Conservation (phyloP, 1,140 invertebrate species). For the Lasaia peninsularis region DNA sequence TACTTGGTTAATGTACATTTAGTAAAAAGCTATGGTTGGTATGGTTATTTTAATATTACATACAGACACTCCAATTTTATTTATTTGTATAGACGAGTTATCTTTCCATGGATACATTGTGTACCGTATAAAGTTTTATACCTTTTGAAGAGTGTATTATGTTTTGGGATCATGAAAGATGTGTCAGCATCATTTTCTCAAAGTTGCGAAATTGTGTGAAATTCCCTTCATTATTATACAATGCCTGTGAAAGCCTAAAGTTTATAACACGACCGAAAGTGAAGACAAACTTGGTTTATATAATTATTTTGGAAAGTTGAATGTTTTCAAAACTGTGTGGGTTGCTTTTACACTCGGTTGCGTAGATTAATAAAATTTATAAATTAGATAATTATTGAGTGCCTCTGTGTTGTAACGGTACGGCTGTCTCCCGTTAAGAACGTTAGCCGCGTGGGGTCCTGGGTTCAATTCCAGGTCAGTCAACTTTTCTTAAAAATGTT, state of each 20-base stretch:
- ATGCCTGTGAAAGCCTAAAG: slow-evolving; percentile 1
- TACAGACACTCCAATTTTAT: too few relatives aligned
- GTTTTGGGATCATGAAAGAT: slow-evolving; percentile 19
- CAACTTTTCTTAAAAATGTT: too few relatives aligned
- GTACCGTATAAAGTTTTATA: slow-evolving; percentile 24
- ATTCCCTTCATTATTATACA: slow-evolving; percentile 16
- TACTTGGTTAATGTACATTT: too few relatives aligned
- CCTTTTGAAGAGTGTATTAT: slow-evolving; percentile 22
- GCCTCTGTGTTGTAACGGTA: too few relatives aligned
- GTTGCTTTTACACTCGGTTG: neutral
- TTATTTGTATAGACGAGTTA: slow-evolving; percentile 18
- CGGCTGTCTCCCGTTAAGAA: too few relatives aligned
- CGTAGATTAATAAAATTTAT: neutral
- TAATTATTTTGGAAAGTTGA: neutral
- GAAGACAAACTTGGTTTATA: slow-evolving; percentile 1
- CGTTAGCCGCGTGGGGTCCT: too few relatives aligned
- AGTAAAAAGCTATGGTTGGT: too few relatives aligned
- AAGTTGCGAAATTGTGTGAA: slow-evolving; percentile 22
- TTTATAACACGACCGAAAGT: neutral
- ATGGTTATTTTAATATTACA: too few relatives aligned
- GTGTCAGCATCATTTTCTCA: slow-evolving; percentile 22
- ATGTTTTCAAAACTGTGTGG: neutral
- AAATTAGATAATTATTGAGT: too few relatives aligned
- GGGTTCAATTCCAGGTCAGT: too few relatives aligned
- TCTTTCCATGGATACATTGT: slow-evolving; percentile 17